Percentiles rank a stretch among this genome's conserved stretches.
Evolutionary conservation across 2,888 invertebrate species (phyloP).

Genomic region (Aphodius sticticus): DNA sequence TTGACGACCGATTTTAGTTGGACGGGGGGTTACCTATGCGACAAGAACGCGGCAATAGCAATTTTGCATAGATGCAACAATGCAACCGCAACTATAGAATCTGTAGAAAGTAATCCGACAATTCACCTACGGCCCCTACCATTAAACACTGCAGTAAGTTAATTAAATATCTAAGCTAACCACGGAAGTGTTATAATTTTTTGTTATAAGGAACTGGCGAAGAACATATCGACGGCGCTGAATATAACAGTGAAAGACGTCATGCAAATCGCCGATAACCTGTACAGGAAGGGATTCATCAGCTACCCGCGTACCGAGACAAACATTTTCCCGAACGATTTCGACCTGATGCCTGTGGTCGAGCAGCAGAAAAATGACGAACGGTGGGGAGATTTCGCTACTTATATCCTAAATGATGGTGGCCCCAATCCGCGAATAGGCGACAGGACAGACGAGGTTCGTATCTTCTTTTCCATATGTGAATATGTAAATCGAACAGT

Average conservation of each 20-base stretch:
- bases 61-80: constrained; percentile 82
- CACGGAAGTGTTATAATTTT: background rate
- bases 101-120: constrained; percentile 86
- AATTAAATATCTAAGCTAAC: constrained; percentile 10
- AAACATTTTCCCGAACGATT: constrained; percentile 93
- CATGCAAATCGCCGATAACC: constrained; percentile 94
- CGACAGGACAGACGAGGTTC: constrained; percentile 86
- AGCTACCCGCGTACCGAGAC: constrained; percentile 99
- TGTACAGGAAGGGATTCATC: constrained; percentile 95
- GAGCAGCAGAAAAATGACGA: constrained; percentile 75
- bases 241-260: constrained; percentile 93
- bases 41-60: constrained; percentile 82
- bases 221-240: constrained; percentile 89
- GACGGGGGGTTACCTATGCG: constrained; percentile 88
- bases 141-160: constrained; percentile 90
- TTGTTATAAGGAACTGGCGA: constrained; percentile 86
- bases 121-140: constrained; percentile 96
- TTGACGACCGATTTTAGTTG: constrained; percentile 86
- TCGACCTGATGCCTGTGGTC: constrained; percentile 80
- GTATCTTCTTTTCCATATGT: background rate
- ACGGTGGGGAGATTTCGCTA: constrained; percentile 91
- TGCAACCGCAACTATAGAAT: constrained; percentile 76
- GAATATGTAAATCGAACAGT: too few species aligned
- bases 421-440: constrained; percentile 92
- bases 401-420: constrained; percentile 76